phyloP scores from a whole-genome alignment of 2,888 invertebrate species.

The Chelonus formosanus region DNA sequence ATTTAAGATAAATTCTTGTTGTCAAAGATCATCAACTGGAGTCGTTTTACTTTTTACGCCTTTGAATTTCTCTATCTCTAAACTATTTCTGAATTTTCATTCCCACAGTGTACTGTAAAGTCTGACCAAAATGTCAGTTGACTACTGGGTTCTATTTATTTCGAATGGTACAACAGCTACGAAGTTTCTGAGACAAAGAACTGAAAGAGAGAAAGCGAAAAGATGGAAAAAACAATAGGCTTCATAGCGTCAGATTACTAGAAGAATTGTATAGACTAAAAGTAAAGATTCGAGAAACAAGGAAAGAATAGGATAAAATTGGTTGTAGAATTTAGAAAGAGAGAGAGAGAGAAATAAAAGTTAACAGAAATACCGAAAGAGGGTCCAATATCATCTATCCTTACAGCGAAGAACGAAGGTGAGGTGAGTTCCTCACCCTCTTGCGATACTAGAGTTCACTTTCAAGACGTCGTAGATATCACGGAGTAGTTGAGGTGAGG shows the following conservation, averaged over 20 bases:
- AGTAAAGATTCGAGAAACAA: conserved; percentile 40
- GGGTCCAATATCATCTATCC: conserved; percentile 44
- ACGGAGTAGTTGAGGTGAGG: conserved; percentile 22
- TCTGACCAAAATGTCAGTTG: too few relatives aligned
- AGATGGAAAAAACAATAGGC: conserved; percentile 32
- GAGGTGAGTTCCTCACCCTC: conserved; percentile 31
- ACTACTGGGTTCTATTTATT: too few relatives aligned
- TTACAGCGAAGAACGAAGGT: conserved; percentile 44
- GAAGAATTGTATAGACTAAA: conserved; percentile 54
- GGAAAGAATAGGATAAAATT: conserved; percentile 36
- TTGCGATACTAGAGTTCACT: conserved; percentile 35
- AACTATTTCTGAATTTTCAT: too few relatives aligned
- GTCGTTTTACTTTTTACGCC: too few relatives aligned
- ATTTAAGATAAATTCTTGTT: too few relatives aligned
- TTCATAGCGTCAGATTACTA: conserved; percentile 57
- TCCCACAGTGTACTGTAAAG: too few relatives aligned
- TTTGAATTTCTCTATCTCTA: too few relatives aligned
- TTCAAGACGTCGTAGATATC: conserved; percentile 42
- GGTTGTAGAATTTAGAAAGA: conserved; percentile 28
- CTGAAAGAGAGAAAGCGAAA: conserved; percentile 15
- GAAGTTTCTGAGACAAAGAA: conserved; percentile 17
- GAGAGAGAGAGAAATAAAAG: conserved; percentile 47
- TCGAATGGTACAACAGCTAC: background rate
- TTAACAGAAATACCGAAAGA: conserved; percentile 56
- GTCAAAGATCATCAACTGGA: too few relatives aligned